Evolutionary conservation across 2,113 vertebrate species (phyloP).

Genomic region (Athene cunicularia): DNA sequence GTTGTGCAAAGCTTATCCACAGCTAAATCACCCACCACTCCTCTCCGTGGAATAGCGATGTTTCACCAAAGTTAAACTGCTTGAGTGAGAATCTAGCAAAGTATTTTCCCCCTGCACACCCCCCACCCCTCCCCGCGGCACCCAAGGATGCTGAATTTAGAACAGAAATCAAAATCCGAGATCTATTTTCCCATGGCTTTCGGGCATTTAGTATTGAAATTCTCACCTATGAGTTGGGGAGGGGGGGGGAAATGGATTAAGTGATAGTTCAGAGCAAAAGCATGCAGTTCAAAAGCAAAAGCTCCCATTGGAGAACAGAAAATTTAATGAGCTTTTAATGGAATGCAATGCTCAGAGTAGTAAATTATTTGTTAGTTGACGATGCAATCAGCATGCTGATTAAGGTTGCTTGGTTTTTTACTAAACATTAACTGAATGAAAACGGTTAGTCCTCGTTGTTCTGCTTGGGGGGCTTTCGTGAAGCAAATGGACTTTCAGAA

Average conservation of each 20-base stretch:
- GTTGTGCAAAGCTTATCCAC: not conserved
- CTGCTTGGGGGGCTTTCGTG: slow-evolving; percentile 76
- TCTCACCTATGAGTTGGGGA: not conserved
- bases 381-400: slow-evolving; percentile 87
- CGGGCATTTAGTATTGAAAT: slow-evolving; percentile 22
- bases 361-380: slow-evolving; percentile 89
- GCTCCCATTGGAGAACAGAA: slow-evolving; percentile 84
- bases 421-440: slow-evolving; percentile 82
- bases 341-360: slow-evolving; percentile 82
- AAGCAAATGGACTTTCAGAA: slow-evolving; percentile 79
- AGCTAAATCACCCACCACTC: not conserved
- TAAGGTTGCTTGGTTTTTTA: slow-evolving; percentile 82
- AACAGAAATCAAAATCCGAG: not conserved
- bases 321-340: slow-evolving; percentile 88
- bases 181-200: not conserved
- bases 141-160: not conserved
- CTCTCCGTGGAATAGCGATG: not conserved
- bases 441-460: slow-evolving; percentile 75
- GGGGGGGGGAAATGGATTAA: slow-evolving; percentile 11
- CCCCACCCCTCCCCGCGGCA: not conserved
- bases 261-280: slow-evolving; percentile 74
- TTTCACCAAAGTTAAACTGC: not conserved
- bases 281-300: slow-evolving; percentile 77
- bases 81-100: not conserved
- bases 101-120: not conserved